phyloP scores from a whole-genome alignment of 2,797 vertebrate species.

The Eulemur rubriventer region DNA sequence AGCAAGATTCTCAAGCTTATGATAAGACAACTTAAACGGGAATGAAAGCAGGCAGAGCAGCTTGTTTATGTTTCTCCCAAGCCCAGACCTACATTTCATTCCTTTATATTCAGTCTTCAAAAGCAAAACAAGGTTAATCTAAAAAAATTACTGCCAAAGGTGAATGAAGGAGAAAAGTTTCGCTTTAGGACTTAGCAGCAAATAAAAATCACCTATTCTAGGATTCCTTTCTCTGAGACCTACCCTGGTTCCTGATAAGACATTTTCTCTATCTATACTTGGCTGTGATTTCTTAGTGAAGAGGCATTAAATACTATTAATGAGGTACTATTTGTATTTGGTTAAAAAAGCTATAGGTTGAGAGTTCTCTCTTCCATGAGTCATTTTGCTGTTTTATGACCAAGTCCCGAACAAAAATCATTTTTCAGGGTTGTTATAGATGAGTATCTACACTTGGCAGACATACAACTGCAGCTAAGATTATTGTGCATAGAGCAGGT shows the following conservation, averaged over 20 bases:
- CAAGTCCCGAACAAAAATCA: neutral
- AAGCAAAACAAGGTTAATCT: neutral
- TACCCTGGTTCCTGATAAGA: neutral
- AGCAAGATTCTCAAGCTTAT: neutral
- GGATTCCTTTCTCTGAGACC: neutral
- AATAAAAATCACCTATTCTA: neutral
- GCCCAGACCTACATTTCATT: neutral
- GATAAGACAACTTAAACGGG: neutral
- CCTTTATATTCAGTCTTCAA: slow-evolving; percentile 11
- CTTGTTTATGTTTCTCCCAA: neutral
- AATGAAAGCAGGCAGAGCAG: neutral
- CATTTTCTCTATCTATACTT: neutral
- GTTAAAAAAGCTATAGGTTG: neutral
- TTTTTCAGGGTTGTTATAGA: neutral
- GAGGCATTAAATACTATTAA: neutral
- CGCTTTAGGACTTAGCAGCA: neutral
- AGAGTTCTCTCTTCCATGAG: neutral
- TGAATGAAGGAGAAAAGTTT: neutral
- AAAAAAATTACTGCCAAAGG: neutral
- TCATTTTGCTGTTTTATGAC: neutral
- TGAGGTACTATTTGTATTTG: neutral
- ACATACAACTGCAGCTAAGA: neutral
- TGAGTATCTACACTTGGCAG: neutral
- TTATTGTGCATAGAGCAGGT: neutral
- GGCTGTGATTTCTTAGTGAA: neutral